These are phyloP conservation scores for Eurystomus gularis DNA, from an alignment of 2,113 vertebrate species.

Conservation along the genomic window DNA sequence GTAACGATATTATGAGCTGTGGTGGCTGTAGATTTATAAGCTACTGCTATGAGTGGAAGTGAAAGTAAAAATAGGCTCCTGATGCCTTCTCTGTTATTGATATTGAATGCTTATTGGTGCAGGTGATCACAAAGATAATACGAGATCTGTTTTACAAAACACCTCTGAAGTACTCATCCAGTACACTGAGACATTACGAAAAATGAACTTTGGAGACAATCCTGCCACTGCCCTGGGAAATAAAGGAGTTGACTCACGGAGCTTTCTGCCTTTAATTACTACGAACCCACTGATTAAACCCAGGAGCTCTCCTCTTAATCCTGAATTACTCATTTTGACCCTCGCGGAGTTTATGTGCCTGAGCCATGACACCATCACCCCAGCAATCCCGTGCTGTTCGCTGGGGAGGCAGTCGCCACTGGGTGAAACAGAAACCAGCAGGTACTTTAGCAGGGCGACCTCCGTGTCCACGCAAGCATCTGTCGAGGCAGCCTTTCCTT, in stretches of 20 bases:
- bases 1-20: not conserved
- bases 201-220: fast-evolving
- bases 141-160: not conserved
- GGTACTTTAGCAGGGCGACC: not conserved
- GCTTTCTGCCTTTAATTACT: constrained; percentile 61
- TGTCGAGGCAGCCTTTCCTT: constrained; percentile 7
- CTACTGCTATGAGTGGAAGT: not conserved
- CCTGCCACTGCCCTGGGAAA: not conserved
- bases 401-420: not conserved
- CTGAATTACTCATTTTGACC: constrained; percentile 29
- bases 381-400: not conserved
- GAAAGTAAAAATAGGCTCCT: not conserved
- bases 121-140: not conserved
- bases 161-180: not conserved
- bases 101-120: not conserved
- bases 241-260: not conserved
- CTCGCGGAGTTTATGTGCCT: not conserved
- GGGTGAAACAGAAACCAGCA: constrained; percentile 1
- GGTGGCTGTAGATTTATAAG: not conserved
- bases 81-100: not conserved
- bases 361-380: not conserved
- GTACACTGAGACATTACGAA: not conserved
- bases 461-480: not conserved
- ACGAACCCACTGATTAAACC: constrained; percentile 39
- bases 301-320: constrained; percentile 47